Evolutionary conservation across 2,888 invertebrate genomes (phyloP).

Genomic region (Gymnocheta viridis): DNA sequence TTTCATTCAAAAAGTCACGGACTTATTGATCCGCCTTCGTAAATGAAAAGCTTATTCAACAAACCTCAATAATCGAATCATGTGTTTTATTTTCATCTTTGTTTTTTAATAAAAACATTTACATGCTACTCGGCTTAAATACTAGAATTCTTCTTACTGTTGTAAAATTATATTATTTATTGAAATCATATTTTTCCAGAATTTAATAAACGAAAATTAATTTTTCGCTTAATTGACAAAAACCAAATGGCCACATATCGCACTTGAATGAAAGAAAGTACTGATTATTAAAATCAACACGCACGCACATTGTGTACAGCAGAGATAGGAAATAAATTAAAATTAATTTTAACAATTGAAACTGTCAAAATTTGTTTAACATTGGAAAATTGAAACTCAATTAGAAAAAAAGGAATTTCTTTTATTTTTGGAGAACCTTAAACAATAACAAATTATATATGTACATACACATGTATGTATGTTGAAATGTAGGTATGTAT

Average conservation of each 20-base stretch:
- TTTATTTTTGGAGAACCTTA: not conserved
- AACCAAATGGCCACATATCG: not conserved
- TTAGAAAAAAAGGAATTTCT: not conserved
- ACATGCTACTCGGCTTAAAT: too few relatives aligned
- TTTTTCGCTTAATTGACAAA: not conserved
- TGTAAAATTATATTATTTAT: not conserved
- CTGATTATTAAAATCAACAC: not conserved
- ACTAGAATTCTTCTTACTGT: too few relatives aligned
- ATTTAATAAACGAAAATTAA: not conserved
- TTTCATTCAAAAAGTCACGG: too few relatives aligned
- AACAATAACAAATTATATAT: not conserved
- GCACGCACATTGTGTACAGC: not conserved
- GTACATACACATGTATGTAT: too few relatives aligned
- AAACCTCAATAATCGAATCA: too few relatives aligned
- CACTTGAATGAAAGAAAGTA: too few relatives aligned
- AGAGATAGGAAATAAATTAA: constrained; percentile 42
- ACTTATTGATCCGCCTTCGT: too few relatives aligned
- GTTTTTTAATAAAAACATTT: too few relatives aligned
- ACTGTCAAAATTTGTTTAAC: constrained; percentile 35
- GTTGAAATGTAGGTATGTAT: too few relatives aligned
- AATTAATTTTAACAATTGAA: constrained; percentile 57
- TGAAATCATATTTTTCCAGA: not conserved
- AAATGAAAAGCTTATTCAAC: too few relatives aligned
- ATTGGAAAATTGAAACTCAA: not conserved
- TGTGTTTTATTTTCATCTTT: too few relatives aligned